Base-by-base conservation (phyloP, 2,113 vertebrate genomes). In the Pelusios castaneus region DNA sequence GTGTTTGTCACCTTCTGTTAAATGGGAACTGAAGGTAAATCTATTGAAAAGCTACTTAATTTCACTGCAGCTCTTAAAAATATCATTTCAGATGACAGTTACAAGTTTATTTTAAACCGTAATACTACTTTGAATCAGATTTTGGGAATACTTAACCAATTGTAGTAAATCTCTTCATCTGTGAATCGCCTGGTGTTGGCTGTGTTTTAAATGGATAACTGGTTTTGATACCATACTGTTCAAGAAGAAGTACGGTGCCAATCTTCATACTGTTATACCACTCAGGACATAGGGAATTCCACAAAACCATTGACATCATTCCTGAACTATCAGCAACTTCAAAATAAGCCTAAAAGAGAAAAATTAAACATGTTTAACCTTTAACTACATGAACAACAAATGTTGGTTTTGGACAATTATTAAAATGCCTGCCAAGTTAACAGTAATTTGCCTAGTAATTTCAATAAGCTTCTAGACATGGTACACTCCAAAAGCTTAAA, bases 251-350 rank as follows among this genome's bases (percentile, higher is more conserved):
- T 88, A 99, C 99, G 0, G 98, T 98, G 93, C 99, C 99, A 77
- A 99, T 97, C 9, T 96, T 97, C 81, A 99, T 90, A 43, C 97
- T 98, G 95, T 98, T 98, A 93, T 99, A 99, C 98, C 99, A 99
- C n/a, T 99, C 97, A 4, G 98, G 98, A 97, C 99, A 99, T 51
- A 99, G 91, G 2, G 98, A 97, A 29, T 99, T 99, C 99, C 99
- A 99, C 85, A 99, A 97, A 94, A 99, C 99, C 79, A 99, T 97
- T 3, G 99, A 99, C 98, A 99, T 98, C 58, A 98, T 98, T 80
- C 99, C 99, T 55, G 98, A 99, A 96, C 98, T 97, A 97, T 99
- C 99, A 84, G 99, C 99, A 76, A 99, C 99, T 98, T 99, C 99
- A 95, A 99, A 98, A 96, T 99, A 99, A 9, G 98, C 98, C 99